Base-by-base conservation (phyloP, 2,113 vertebrate genomes). In the Rhegmatorhina hoffmannsi region DNA sequence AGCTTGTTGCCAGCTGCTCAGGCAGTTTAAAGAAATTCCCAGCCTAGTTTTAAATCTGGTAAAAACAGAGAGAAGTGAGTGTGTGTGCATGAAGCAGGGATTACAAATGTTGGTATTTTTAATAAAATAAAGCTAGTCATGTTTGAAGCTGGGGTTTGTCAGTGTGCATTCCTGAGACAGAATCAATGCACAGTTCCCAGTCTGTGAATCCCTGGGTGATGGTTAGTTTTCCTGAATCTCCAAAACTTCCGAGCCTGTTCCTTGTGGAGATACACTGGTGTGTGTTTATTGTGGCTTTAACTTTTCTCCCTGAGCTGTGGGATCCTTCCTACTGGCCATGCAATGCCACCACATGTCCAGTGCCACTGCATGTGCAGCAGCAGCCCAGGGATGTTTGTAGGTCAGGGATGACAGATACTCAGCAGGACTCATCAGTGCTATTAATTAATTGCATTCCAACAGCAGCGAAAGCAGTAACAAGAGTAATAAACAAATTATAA, bases 401-500 rank as follows among this genome's bases (percentile, higher is more conserved):
- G 94, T 97, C 95, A 96, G 60, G 79, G 49, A 91, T 96, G 90
- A 90, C 74, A 84, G 91, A 84, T 85, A 81, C 67, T 90, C 38
- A 0, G 31, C 91, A 95, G 87, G 70, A 46, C 73, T 87, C 79
- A 64, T 23, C 13, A 2, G 56, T 55, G 36, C 88, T 79, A 46
- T 92, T 94, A 93, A 88, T 96, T 93, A 93, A 95, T 92, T 94
- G 80, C 86, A 81, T 97, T 96, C 94, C 94, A 95, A 82, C 72
- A 67, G 86, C 84, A 97, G 96, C 18, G 95, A 97, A 97, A 97
- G 96, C 94, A 80, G 75, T 36, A 87, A 81, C 78, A 93, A 94
- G 80, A 94, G 93, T 88, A 92, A 96, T 94, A 95, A 96, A 92
- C 85, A 95, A 96, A 97, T 97, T 92, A 96, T 81, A 59, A 82